A percentile compares a stretch with the other conserved stretches of the same genome.
phyloP scores from a whole-genome alignment of 2,797 vertebrate species.

The Ciconia nigra region DNA sequence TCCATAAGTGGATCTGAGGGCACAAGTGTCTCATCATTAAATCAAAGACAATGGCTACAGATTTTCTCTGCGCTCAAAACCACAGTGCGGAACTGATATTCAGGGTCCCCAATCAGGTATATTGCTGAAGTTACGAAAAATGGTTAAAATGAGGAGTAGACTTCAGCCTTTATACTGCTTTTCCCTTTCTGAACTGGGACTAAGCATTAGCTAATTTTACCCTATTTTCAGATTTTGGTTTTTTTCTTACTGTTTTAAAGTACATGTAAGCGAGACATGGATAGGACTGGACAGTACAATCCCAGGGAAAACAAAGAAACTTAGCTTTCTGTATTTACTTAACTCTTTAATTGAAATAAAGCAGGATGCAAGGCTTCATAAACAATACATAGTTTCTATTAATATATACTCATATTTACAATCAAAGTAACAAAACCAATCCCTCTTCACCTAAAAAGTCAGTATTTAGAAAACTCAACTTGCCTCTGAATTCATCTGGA shows the following conservation, averaged over 20 bases:
- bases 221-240: background rate
- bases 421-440: background rate
- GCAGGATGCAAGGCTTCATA: background rate
- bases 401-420: background rate
- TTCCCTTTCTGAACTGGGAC: background rate
- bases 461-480: background rate
- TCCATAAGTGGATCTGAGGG: constrained; percentile 95
- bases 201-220: background rate
- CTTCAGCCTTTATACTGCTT: background rate
- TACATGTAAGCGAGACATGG: background rate
- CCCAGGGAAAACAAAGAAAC: background rate
- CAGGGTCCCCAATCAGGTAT: background rate
- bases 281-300: background rate
- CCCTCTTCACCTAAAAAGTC: background rate
- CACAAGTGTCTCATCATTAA: background rate
- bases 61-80: background rate
- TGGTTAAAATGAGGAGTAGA: background rate
- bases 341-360: background rate
- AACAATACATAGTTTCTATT: background rate
- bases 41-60: background rate
- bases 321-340: background rate
- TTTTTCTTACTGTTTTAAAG: background rate
- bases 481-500: constrained; percentile 96
- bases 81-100: background rate
- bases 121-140: background rate